These are phyloP conservation scores for Junonia oenone DNA, from an alignment of 2,888 invertebrate species.

Conservation along the genomic window DNA sequence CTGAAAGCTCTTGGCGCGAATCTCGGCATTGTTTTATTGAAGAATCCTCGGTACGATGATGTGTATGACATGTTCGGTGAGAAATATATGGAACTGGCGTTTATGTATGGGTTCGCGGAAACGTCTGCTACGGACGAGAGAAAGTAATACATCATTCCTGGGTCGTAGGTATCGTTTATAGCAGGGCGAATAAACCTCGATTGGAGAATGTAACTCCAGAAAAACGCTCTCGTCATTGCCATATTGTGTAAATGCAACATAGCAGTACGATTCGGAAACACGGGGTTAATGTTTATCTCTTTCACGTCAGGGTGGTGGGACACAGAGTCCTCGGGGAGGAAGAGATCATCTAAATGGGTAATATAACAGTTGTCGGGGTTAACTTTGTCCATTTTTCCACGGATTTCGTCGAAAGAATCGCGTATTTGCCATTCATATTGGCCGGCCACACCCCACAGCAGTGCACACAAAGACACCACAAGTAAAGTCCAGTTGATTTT, in stretches of 20 bases:
- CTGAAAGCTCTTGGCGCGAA: slow-evolving; percentile 96
- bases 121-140: slow-evolving; percentile 97
- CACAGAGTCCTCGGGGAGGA: slow-evolving; percentile 89
- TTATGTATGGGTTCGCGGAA: slow-evolving; percentile 93
- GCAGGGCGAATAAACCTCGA: slow-evolving; percentile 93
- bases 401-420: slow-evolving; percentile 94
- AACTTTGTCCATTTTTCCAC: slow-evolving; percentile 90
- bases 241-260: slow-evolving; percentile 96
- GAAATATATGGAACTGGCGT: slow-evolving; percentile 96
- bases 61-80: slow-evolving; percentile 96
- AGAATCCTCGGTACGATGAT: slow-evolving; percentile 95
- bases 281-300: slow-evolving; percentile 95
- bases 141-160: slow-evolving; percentile 99
- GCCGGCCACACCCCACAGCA: slow-evolving; percentile 84
- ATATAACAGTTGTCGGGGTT: slow-evolving; percentile 93
- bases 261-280: slow-evolving; percentile 96
- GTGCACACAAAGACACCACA: slow-evolving; percentile 56
- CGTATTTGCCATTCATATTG: slow-evolving; percentile 95
- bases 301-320: slow-evolving; percentile 96
- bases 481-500: slow-evolving; percentile 51
- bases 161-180: slow-evolving; percentile 95
- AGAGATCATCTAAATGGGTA: slow-evolving; percentile 90
- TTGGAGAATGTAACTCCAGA: slow-evolving; percentile 96
- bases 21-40: slow-evolving; percentile 95
- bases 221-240: slow-evolving; percentile 97